Evolutionary conservation across 2,113 vertebrate genomes (phyloP), one percentile per base, ranked within the genome.

Genomic region (Nipponia nippon): DNA sequence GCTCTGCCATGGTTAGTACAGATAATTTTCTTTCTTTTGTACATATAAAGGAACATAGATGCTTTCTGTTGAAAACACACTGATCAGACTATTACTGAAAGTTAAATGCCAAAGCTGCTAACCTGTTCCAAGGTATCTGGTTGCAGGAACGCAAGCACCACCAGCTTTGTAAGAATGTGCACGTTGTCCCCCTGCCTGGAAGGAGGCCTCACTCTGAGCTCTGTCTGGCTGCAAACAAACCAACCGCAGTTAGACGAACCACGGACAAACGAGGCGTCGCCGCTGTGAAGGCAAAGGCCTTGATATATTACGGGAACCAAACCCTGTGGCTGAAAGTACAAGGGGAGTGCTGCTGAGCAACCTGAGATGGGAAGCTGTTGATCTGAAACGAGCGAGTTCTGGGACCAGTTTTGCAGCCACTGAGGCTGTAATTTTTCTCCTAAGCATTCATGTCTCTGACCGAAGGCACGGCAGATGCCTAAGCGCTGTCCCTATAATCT

Each of bases 231-330:
- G 62, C 38, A 78, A 52, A 25, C 52, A 67, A 83, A 82, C 11
- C 27, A 47, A 30, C 25, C 10, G 5, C n/a, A 44, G 13, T 44
- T 19, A 70, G 65, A 38, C 0, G 1, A 63, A 69, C 25, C 29
- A 16, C 0, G 0, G 50, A 26, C 6, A 44, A 12, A 86, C 0
- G 2, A 23, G 7, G 16, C 4, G 0, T 7, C 7, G 4, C 23
- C 11, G 40, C n/a, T 36, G 1, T 9, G 34, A 47, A 61, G 26
- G 11, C 17, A 47, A 83, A 78, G 46, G 34, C 42, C 23, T 67
- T 16, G 42, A 16, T 20, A 2, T 30, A 38, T 16, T 34, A 52
- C 30, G 53, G 46, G 16, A 93, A 70, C 20, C 53, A 49, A 83
- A 81, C 6, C 11, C 14, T 22, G 23, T 4, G 63, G 23, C 44